Evolutionary conservation across 2,113 vertebrate genomes (phyloP).

Genomic region (Tautogolabrus adspersus): DNA sequence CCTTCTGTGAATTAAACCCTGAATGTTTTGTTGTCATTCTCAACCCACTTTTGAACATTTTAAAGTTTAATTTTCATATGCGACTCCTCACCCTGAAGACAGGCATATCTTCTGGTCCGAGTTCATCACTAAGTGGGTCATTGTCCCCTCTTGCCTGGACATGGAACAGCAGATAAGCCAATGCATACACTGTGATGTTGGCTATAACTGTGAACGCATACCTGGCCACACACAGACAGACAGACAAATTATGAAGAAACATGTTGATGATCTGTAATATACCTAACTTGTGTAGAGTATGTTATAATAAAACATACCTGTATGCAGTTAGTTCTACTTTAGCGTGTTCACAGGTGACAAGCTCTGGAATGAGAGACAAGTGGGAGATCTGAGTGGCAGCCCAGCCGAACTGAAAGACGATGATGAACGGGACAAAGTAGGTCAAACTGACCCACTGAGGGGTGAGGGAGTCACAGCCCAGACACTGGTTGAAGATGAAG

Average conservation of each 20-base stretch:
- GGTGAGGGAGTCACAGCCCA: slow-evolving; percentile 84
- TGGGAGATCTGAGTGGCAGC: slow-evolving; percentile 95
- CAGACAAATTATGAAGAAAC: background rate
- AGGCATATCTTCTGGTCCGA: slow-evolving; percentile 86
- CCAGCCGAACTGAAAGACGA: slow-evolving; percentile 97
- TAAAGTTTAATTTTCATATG: background rate
- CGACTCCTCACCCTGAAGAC: slow-evolving; percentile 89
- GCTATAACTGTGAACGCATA: slow-evolving; percentile 95
- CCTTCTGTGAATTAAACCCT: too few species aligned
- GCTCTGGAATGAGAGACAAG: slow-evolving; percentile 94
- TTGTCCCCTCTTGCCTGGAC: slow-evolving; percentile 73
- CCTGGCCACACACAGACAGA: slow-evolving; percentile 74
- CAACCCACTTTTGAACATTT: background rate
- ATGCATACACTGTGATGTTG: slow-evolving; percentile 89
- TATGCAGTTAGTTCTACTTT: slow-evolving; percentile 96
- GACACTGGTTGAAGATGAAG: slow-evolving; percentile 94
- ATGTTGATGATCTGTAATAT: background rate
- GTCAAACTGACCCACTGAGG: slow-evolving; percentile 89
- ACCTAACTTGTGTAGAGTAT: background rate
- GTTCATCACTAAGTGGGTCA: slow-evolving; percentile 58
- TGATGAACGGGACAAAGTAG: slow-evolving; percentile 92
- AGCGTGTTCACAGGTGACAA: slow-evolving; percentile 88
- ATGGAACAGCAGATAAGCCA: slow-evolving; percentile 92
- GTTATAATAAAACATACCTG: slow-evolving; percentile 79
- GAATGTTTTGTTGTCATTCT: too few species aligned